Conservation (phyloP, 2,888 invertebrate genomes). For the Drosophila ezoana region DNA sequence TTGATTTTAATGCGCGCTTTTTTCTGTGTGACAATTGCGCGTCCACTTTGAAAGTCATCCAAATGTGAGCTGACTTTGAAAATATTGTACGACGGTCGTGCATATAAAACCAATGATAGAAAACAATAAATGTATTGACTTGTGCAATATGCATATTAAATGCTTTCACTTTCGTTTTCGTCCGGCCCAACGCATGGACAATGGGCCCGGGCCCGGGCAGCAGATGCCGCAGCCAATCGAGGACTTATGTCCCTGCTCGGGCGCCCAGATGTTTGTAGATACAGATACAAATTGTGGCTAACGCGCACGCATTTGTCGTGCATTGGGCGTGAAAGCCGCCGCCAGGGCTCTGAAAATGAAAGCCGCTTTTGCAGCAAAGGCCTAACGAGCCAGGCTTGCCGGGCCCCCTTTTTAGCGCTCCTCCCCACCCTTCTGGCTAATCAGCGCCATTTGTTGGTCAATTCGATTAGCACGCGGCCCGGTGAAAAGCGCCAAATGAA, state of each 20-base stretch:
- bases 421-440: conserved; percentile 30
- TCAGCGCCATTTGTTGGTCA: conserved; percentile 58
- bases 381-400: conserved; percentile 38
- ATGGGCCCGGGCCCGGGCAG: conserved; percentile 1
- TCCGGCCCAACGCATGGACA: conserved; percentile 8
- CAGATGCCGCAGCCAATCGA: conserved; percentile 26
- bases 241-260: conserved; percentile 14
- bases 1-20: conserved; percentile 23
- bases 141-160: conserved; percentile 78
- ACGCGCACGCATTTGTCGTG: conserved; percentile 41
- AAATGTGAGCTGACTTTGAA: conserved; percentile 46
- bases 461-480: conserved; percentile 51
- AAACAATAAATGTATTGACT: conserved; percentile 17
- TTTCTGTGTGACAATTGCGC: conserved; percentile 46
- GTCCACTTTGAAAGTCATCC: conserved; percentile 53
- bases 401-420: background rate
- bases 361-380: conserved; percentile 48
- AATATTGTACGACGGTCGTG: conserved; percentile 10
- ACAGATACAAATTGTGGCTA: conserved; percentile 13
- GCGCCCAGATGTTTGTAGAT: background rate
- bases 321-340: conserved; percentile 55
- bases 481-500: conserved; percentile 44
- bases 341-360: conserved; percentile 38
- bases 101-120: conserved; percentile 15
- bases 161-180: conserved; percentile 79